Evolutionary conservation across 2,113 vertebrate genomes (phyloP).

Genomic region (Platanista minor): DNA sequence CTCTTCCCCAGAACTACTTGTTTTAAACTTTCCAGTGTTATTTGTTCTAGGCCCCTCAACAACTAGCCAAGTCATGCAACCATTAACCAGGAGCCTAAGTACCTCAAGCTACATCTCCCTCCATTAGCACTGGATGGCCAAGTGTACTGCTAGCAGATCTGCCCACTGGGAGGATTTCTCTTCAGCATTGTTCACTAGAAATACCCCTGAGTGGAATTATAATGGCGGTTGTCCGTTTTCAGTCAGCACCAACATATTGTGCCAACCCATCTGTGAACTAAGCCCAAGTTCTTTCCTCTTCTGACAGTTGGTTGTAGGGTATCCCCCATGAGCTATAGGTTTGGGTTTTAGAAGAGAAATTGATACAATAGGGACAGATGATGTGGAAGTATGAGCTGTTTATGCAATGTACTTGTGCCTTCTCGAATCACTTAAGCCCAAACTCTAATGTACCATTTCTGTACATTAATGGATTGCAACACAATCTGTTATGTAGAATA

Average conservation of each 20-base stretch:
- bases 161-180: neutral
- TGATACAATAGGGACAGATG: neutral
- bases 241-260: neutral
- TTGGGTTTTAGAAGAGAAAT: neutral
- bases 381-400: neutral
- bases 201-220: neutral
- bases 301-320: neutral
- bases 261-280: neutral
- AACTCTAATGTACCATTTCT: neutral
- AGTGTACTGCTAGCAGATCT: neutral
- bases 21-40: neutral
- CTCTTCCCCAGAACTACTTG: neutral
- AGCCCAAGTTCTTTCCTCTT: neutral
- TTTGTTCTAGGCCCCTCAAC: neutral
- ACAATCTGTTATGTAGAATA: neutral
- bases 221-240: neutral
- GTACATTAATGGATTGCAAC: no score
- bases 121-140: neutral
- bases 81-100: neutral
- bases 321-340: neutral
- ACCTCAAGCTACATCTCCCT: neutral
- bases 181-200: neutral
- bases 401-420: neutral
- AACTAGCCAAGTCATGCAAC: neutral
- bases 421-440: neutral